phyloP scores from a whole-genome alignment of 2,797 vertebrate genomes.

The Ptychobarbus kaznakovi region DNA sequence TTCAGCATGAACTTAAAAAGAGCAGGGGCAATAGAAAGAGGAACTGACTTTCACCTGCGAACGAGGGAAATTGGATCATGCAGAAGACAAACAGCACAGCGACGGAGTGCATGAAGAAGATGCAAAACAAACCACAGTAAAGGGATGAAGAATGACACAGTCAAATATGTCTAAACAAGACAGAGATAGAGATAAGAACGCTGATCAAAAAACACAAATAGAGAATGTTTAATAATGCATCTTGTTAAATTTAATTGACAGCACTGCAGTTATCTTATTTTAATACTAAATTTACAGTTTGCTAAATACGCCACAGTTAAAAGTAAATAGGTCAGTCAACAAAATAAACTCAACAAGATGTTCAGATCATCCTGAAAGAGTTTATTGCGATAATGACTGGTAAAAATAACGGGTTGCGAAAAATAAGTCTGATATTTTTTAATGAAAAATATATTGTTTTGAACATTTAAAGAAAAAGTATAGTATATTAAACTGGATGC shows the following conservation, averaged over 20 bases:
- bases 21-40: slow-evolving; percentile 36
- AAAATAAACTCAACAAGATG: background rate
- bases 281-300: background rate
- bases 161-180: slow-evolving; percentile 3
- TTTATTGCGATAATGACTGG: background rate
- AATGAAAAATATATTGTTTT: background rate
- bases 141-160: slow-evolving; percentile 32
- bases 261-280: background rate
- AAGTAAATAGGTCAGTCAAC: background rate
- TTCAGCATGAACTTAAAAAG: slow-evolving; percentile 37
- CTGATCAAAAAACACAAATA: background rate
- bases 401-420: background rate
- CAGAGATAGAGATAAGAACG: background rate
- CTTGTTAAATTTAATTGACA: background rate
- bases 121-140: slow-evolving; percentile 24
- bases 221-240: background rate
- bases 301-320: background rate
- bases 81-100: background rate
- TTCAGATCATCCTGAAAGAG: background rate
- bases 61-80: slow-evolving; percentile 39
- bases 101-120: slow-evolving; percentile 3
- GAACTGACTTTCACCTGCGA: slow-evolving; percentile 44
- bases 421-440: background rate
- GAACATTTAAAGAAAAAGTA: background rate
- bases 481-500: background rate